A percentile compares a stretch with the other conserved stretches of the same genome.
phyloP scores from a whole-genome alignment of 2,113 vertebrate species.

The Heterotis niloticus region DNA sequence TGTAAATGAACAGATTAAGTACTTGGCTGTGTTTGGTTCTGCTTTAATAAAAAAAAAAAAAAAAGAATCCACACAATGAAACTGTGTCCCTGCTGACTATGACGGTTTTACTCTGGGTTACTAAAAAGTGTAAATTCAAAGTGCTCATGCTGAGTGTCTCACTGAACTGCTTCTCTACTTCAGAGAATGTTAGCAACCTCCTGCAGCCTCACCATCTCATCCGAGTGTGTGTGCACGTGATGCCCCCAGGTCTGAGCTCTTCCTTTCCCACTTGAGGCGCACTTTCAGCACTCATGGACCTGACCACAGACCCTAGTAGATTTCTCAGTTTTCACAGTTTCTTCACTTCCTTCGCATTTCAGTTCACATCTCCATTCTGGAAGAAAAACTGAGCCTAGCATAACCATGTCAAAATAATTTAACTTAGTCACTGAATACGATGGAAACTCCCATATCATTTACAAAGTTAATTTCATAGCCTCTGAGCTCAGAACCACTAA shows the following conservation, averaged over 20 bases:
- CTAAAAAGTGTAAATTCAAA: background rate
- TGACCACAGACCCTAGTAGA: conserved; percentile 22
- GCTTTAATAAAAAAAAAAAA: conserved; percentile 23
- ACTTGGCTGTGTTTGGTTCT: conserved; percentile 10
- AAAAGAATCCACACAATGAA: conserved; percentile 8
- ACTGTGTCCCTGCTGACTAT: background rate
- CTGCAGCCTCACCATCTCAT: conserved; percentile 45
- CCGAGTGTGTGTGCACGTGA: conserved; percentile 28
- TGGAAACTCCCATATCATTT: background rate
- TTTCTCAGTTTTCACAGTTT: conserved; percentile 22
- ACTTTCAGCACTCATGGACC: background rate
- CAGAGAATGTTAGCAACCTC: conserved; percentile 55
- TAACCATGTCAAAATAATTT: background rate
- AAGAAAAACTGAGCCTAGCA: conserved; percentile 15
- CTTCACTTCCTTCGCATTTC: background rate
- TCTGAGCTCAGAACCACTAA: background rate
- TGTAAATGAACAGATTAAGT: conserved; percentile 47
- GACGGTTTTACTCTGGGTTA: no score
- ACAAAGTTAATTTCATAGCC: background rate
- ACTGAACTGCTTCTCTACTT: conserved; percentile 40
- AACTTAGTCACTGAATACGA: no score
- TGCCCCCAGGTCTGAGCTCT: conserved; percentile 34
- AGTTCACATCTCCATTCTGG: conserved; percentile 32
- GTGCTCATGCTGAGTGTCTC: background rate
- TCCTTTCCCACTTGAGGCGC: conserved; percentile 3